These are phyloP conservation scores for Miichthys miiuy DNA, from an alignment of 2,797 vertebrate genomes.

Conservation along the genomic window DNA sequence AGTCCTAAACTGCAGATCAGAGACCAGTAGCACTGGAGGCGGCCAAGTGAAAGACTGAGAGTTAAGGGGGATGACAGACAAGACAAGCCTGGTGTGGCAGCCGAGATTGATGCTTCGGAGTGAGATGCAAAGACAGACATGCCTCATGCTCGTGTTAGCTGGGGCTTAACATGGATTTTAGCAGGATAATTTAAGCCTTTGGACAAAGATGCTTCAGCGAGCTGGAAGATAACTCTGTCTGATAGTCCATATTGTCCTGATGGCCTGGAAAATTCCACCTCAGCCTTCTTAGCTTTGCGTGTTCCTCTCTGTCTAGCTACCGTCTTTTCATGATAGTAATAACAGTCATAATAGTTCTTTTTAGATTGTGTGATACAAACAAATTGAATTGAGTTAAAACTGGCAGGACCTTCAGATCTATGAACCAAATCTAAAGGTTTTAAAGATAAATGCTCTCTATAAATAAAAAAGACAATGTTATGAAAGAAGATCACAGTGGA, in stretches of 20 bases:
- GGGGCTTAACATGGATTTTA: conserved; percentile 45
- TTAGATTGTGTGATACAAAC: too few species aligned
- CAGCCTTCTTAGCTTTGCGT: not conserved
- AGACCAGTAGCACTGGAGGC: conserved; percentile 21
- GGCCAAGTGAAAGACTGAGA: conserved; percentile 29
- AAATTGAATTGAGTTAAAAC: too few species aligned
- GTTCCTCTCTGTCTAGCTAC: not conserved
- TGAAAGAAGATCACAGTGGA: not conserved
- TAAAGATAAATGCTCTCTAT: too few species aligned
- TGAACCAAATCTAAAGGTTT: not conserved
- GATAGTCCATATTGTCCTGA: conserved; percentile 7
- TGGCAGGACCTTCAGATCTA: not conserved
- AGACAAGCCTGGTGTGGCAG: conserved; percentile 33
- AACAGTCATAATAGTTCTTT: too few species aligned
- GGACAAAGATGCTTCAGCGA: conserved; percentile 27
- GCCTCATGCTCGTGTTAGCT: conserved; percentile 23
- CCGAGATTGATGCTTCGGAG: conserved; percentile 29
- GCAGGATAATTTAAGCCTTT: conserved; percentile 29
- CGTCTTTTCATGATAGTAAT: too few species aligned
- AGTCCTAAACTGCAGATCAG: not conserved
- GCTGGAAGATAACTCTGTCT: conserved; percentile 5
- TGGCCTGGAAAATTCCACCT: conserved; percentile 52
- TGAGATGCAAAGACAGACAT: conserved; percentile 53
- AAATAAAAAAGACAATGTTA: not conserved
- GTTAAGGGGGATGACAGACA: conserved; percentile 53